Conservation (phyloP, 2,113 vertebrate genomes). For the Machaerirhynchus nigripectus region DNA sequence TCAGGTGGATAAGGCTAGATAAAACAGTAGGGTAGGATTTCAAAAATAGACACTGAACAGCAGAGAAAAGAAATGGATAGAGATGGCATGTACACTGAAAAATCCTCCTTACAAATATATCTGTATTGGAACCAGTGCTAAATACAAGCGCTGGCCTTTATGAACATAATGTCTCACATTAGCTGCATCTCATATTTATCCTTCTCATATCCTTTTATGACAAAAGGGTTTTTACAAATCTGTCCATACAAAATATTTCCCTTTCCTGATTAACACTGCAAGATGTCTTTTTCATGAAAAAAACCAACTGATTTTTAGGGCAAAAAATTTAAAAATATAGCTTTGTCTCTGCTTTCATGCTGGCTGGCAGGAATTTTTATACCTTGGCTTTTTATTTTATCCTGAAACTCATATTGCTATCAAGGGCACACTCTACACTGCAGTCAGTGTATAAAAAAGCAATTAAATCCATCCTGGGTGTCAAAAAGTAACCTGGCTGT, state of each 20-base stretch:
- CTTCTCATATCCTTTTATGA: background rate
- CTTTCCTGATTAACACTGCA: background rate
- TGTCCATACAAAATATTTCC: background rate
- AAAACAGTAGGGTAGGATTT: background rate
- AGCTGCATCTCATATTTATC: background rate
- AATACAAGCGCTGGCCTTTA: background rate
- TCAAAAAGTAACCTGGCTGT: slow-evolving; percentile 15
- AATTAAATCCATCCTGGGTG: slow-evolving; percentile 25
- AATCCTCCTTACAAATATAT: background rate
- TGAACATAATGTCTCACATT: background rate
- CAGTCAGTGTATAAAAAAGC: background rate
- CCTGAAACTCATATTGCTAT: background rate
- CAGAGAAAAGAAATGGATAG: background rate
- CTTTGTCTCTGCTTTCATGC: background rate
- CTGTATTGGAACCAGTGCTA: background rate
- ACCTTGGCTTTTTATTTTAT: slow-evolving; percentile 20
- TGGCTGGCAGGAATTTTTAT: background rate
- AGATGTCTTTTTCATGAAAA: background rate
- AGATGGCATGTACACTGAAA: background rate
- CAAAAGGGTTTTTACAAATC: background rate
- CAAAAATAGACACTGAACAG: background rate
- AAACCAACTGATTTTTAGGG: background rate
- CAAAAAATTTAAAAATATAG: accelerated
- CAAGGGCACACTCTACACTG: background rate
- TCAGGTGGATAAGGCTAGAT: background rate